phyloP scores from a whole-genome alignment of 2,797 vertebrate species.

The Cheirogaleus major region DNA sequence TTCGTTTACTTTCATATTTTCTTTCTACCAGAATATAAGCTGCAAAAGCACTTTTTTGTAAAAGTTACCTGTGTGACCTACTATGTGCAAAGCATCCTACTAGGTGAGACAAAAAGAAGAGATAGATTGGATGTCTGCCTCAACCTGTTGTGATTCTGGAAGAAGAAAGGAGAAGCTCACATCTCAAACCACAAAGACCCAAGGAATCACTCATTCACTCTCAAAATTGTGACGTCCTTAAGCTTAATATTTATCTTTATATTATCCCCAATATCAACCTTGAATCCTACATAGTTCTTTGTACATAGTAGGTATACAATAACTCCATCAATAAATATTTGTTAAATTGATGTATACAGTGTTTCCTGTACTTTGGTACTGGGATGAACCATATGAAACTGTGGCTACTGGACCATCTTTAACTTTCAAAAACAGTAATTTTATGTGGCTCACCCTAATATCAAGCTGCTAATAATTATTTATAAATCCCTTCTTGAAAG shows the following conservation, averaged over 20 bases:
- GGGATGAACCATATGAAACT: not conserved
- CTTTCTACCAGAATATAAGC: not conserved
- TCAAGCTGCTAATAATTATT: not conserved
- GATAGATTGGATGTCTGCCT: not conserved
- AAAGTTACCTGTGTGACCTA: not conserved
- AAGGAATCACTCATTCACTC: not conserved
- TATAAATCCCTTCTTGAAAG: not conserved
- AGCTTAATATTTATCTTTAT: not conserved
- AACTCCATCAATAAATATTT: not conserved
- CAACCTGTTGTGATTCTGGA: not conserved
- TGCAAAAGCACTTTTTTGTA: not conserved
- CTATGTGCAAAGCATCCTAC: not conserved
- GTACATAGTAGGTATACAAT: too few species aligned
- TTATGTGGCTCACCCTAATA: not conserved
- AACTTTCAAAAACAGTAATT: not conserved
- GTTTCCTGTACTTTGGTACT: not conserved
- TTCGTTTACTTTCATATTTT: not conserved
- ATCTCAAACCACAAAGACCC: not conserved
- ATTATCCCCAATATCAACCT: not conserved
- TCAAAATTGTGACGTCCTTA: not conserved
- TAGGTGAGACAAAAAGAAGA: not conserved
- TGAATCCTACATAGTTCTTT: not conserved
- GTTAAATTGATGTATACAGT: not conserved
- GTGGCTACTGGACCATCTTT: not conserved
- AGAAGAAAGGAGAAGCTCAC: not conserved